Evolutionary conservation across 2,797 vertebrate genomes (phyloP), one percentile per base, ranked within the genome.

Genomic region (Pyrocephalus nanus): DNA sequence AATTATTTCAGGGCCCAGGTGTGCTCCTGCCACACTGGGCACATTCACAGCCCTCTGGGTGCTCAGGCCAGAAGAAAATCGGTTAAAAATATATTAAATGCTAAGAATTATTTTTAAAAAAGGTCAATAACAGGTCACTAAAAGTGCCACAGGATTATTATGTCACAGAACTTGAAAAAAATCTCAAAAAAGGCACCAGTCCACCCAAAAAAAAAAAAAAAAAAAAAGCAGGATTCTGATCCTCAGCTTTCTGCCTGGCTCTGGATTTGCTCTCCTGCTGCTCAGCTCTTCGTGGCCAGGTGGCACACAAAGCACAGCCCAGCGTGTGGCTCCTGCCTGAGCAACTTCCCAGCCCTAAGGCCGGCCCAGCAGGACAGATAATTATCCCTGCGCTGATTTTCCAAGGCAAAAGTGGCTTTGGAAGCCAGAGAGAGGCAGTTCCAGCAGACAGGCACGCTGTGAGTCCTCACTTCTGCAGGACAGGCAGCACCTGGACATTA

Each of bases 301-400:
- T 1, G 16, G 51, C 34, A 15, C 34, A 15, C 7, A 12, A 67
- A 45, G 78, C 53, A 60, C 38, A n/a, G 15, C 38, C 3, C 77
- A 32, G 32, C 22, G 20, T 3, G 23, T 34, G 42, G 8, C 7
- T 55, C 55, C 40, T 47, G 47, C 43, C 65, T 13, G 34, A 72
- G 70, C 54, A 29, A 77, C 34, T 3, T 38, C 42, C 51, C 65
- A 77, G 66, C 47, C 72, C 34, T 18, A 17, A 50, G 27, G 80
- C 47, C 60, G 55, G 6, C 22, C 23, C 17, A 60, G 26, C 36
- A 32, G 78, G 36, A 55, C 7, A 60, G 21, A n/a, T 40, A 25
- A 4, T n/a, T 3, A 77, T 17, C 77, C 7, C 0, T 1, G 17
- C 2, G 0, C 30, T 3, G 15, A 7, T 32, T 61, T 80, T 15